Evolutionary conservation across 1,140 invertebrate species (phyloP), one percentile per base, ranked within the genome.

Genomic region (Hycleus phaleratus): DNA sequence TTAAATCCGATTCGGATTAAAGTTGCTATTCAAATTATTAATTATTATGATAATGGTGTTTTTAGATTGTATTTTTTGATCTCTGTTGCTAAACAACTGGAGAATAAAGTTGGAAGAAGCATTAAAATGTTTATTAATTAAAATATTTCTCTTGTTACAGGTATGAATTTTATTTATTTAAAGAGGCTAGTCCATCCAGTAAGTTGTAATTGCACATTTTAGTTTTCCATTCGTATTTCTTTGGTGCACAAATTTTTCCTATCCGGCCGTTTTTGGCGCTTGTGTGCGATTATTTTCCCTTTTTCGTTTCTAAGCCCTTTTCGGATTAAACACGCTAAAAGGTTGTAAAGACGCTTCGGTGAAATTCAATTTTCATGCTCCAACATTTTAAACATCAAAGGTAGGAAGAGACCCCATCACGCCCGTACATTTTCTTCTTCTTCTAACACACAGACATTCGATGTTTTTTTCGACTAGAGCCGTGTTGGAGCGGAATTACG

Each of bases 281-380:
- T 32, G 32, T 32, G 32, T 32, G 32, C 3, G 32, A 32, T 32
- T 32, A 32, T 32, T 32, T 7, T 32, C 32, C 1, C 32, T 32
- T 32, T 32, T 32, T 32, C 32, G 32, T 63, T 61, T 66, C 26
- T 56, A 64, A 62, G 58, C 62, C 59, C 56, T 56, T 64, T 64
- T 59, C 44, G 60, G 65, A 66, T 66, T 66, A 66, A 66, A 66
- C 62, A 64, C 62, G 65, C 62, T 66, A 66, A 66, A 66, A 66
- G 65, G 65, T 61, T 64, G 59, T 58, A 62, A 66, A 66, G 65
- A 60, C 65, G 65, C 59, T 66, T 61, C 62, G 48, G 49, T 46
- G 54, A 64, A 66, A 66, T 66, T 64, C 65, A 66, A 66, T 66
- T 66, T 66, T 66, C 65, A 58, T 64, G 65, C 65, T 66, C 61